Base-by-base conservation (phyloP, 2,797 vertebrate genomes). In the Xiphophorus birchmanni region DNA sequence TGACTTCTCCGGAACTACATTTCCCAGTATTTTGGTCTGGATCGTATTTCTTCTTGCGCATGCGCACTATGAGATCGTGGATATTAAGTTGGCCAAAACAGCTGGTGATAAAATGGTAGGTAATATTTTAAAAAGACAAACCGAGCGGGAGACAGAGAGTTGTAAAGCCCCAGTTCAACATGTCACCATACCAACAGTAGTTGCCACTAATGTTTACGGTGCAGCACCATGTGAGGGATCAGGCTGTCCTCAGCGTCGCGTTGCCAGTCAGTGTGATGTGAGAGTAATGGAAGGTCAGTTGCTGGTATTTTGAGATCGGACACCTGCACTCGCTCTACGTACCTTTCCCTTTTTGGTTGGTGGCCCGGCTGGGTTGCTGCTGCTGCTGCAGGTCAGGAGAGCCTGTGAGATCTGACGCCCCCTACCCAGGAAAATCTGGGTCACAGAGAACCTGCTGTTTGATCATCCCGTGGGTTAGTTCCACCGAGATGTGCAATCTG, bases 61-160 rank as follows among this genome's bases (percentile, higher is more conserved):
- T 91, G 95, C 92, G 95, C 85, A 92, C 67, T 45, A 65, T 13
- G 37, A 80, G 89, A 82, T 93, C 94, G 91, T 93, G 89, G 91
- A 90, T 92, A 95, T 93, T 94, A 96, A 96, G 95, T 96, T 96
- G 94, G 90, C 93, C 91, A 93, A 95, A 73, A 95, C 94, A 95
- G 95, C 95, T 93, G 95, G 95, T 93, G 96, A 95, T 96, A 97
- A 96, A 96, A 97, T 97, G 96, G 96, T 97, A 97, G 95, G 96
- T 96, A 90, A 89, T 67, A 87, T 85, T 86, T 69, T 83, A 83
- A 92, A 23, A 84, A 47, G 13, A 76, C 76, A 84, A 90, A 86
- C 78, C 47, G 8, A 29, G 75, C 76, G 73, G 1, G 11, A 72
- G 23, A n/a, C 23, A 45, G 42, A 85, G 74, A 54, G 77, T 77